Conservation (phyloP, 2,888 invertebrate species). For the Rhorus exstirpatorius region DNA sequence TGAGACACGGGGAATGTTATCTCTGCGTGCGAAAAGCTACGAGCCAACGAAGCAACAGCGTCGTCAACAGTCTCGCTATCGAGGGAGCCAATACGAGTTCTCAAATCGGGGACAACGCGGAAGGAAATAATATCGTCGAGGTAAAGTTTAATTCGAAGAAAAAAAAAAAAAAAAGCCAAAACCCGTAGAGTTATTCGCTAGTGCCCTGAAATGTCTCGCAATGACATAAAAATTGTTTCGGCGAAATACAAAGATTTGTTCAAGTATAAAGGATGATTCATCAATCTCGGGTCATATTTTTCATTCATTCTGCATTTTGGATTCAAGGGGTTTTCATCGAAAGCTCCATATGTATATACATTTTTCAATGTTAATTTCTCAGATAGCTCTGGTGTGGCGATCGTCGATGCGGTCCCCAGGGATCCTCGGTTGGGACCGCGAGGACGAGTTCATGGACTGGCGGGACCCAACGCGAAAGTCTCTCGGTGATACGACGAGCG, state of each 20-base stretch:
- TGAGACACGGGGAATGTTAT: slow-evolving; percentile 89
- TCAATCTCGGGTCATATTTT: too few relatives aligned
- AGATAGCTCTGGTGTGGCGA: slow-evolving; percentile 85
- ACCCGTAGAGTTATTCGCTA: too few relatives aligned
- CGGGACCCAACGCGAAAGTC: slow-evolving; percentile 79
- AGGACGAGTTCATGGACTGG: slow-evolving; percentile 85
- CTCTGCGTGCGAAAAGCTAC: slow-evolving; percentile 87
- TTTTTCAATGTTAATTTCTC: slow-evolving; percentile 18
- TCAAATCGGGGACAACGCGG: slow-evolving; percentile 62
- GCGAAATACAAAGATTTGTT: too few relatives aligned
- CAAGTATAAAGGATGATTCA: too few relatives aligned
- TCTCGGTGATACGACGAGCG: slow-evolving; percentile 62
- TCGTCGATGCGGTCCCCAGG: slow-evolving; percentile 85
- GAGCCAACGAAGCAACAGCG: slow-evolving; percentile 76
- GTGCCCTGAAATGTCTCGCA: too few relatives aligned
- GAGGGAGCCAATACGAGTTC: slow-evolving; percentile 63
- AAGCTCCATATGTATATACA: too few relatives aligned
- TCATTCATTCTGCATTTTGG: too few relatives aligned
- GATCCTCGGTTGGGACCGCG: slow-evolving; percentile 85
- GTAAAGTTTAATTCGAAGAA: slow-evolving; percentile 51
- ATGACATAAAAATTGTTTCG: too few relatives aligned
- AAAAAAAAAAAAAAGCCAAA: neutral
- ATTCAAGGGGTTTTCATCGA: too few relatives aligned
- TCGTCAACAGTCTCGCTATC: slow-evolving; percentile 67
- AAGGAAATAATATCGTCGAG: slow-evolving; percentile 81